Evolutionary conservation across 1,140 invertebrate genomes (phyloP).

Genomic region (Fopius arisanus): DNA sequence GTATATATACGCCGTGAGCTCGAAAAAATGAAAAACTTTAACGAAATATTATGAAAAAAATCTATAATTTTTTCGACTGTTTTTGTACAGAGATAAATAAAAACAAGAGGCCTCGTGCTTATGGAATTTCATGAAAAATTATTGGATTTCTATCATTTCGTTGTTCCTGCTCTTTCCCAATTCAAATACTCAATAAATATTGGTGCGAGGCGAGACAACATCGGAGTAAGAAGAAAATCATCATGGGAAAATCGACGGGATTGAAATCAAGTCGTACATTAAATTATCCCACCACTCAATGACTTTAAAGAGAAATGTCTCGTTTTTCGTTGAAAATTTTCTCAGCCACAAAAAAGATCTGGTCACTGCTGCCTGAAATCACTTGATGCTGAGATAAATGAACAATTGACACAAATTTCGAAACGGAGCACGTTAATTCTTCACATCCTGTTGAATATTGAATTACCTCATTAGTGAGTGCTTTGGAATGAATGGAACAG

Average conservation of each 20-base stretch:
- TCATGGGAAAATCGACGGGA: too few species aligned
- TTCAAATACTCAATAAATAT: neutral
- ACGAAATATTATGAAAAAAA: constrained; percentile 51
- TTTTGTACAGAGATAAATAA: constrained; percentile 66
- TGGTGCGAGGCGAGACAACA: too few species aligned
- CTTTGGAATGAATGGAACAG: too few species aligned
- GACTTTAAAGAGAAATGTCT: too few species aligned
- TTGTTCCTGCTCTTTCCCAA: neutral
- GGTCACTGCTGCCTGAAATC: too few species aligned
- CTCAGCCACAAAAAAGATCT: neutral
- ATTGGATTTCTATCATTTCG: constrained; percentile 17
- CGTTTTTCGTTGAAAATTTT: too few species aligned
- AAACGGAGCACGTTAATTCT: too few species aligned
- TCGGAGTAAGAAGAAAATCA: too few species aligned
- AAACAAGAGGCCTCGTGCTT: constrained; percentile 65
- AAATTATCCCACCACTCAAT: too few species aligned
- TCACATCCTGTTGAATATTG: too few species aligned
- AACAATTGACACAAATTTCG: neutral
- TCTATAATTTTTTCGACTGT: constrained; percentile 65
- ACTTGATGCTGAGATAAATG: neutral
- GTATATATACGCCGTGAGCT: constrained; percentile 64
- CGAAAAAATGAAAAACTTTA: constrained; percentile 63
- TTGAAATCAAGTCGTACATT: too few species aligned
- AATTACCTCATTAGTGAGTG: too few species aligned
- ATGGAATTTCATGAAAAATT: constrained; percentile 64